Evolutionary conservation across 2,113 vertebrate species (phyloP), one percentile per base, ranked within the genome.

Genomic region (Vidua macroura): DNA sequence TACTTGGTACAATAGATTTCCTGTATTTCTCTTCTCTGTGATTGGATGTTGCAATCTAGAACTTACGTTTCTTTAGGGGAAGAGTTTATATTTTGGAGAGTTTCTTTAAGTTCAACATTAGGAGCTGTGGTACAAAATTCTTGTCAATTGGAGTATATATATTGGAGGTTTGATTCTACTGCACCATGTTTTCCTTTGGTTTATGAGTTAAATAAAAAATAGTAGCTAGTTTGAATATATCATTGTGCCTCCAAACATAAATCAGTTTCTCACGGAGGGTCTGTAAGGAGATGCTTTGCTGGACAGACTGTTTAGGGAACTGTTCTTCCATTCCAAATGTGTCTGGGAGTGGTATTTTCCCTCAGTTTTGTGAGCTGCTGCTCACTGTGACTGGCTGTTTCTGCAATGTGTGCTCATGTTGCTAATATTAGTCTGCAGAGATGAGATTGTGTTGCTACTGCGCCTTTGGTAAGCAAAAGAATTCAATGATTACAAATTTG

Each of bases 381-480:
- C 23, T 46, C 49, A 66, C 25, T 78, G 70, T 33, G 37, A 74
- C 52, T 66, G 13, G 8, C 44, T 11, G 3, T 84, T 86, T 21
- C 56, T 49, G 31, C 41, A 27, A 2, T 9, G 7, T 24, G 15
- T 41, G 37, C 25, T 64, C 30, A 13, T 16, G 13, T 15, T 52
- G 31, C 27, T 66, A 24, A 30, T 44, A 31, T 24, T 68, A 35
- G 15, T 73, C 62, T 73, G 77, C 44, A 82, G 44, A 41, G 14
- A 20, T 63, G 52, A 48, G 48, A 11, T 14, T 53, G 19, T 63
- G 15, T 74, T 58, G 33, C 33, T 68, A 0, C 30, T 22, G 11
- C 75, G 53, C 33, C 79, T 87, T 84, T 90, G 64, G 22, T 62
- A 64, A 87, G 74, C 30, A 60, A 75, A 84, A 35, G 41, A 81